Base-by-base conservation (phyloP, 2,113 vertebrate genomes). In the Suricata suricatta region DNA sequence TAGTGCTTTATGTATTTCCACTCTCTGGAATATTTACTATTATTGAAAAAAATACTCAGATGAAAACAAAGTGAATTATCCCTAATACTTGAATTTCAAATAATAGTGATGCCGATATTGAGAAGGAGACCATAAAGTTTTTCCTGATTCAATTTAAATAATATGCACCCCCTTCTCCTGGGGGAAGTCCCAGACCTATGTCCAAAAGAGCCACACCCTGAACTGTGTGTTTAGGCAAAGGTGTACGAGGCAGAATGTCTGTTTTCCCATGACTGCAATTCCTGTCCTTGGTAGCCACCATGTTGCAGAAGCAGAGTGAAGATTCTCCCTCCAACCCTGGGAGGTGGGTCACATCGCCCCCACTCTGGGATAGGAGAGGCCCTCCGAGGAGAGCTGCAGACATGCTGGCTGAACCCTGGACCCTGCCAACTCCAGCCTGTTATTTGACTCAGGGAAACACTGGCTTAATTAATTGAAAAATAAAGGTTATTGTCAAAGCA, bases 381-480 rank as follows among this genome's bases (percentile, higher is more conserved):
- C 0, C 15, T 44, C 10, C 1, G 19, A 2, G 10, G 23, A 33
- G 12, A 19, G 2, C 3, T 10, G 4, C 29, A 52, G 44, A 29
- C 41, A 6, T 2, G 15, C 13, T 8, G 14, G 6, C 31, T 69
- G 12, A 41, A 16, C 50, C 33, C 33, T 8, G 1, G 5, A 6
- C 21, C 11, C 47, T 72, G 91, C 38, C 83, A 93, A 12, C 5
- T 41, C 21, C 76, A 74, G 35, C 35, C 91, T 60, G 52, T 84
- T 96, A 88, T 95, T 97, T 93, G 84, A 93, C 33, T 89, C 9
- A 5, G 77, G 76, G 52, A 81, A 54, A 63, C 33, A 44, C 3
- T 57, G 27, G 52, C 88, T 97, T 97, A 98, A 97, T 98, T 98
- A 96, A 93, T 79, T 97, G 93, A 88, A 97, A 93, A 97, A 94